phyloP scores from a whole-genome alignment of 1,140 invertebrate species.

The Zaprionus camerounensis region DNA sequence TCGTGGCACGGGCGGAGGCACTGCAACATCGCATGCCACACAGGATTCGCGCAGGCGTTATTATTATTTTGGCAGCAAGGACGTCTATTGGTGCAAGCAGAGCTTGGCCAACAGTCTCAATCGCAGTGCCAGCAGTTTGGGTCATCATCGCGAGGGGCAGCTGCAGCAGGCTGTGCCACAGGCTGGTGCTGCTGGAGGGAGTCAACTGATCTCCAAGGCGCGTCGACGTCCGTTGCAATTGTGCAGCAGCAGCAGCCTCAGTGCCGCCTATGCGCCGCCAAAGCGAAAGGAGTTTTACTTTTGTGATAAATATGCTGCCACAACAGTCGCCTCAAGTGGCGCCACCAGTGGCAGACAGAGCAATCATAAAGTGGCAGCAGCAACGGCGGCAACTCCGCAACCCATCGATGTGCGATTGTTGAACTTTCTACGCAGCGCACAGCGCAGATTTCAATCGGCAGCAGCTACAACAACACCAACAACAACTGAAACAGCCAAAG shows the following conservation, averaged over 20 bases:
- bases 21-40: not conserved
- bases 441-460: slow-evolving; percentile 64
- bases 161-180: slow-evolving; percentile 7
- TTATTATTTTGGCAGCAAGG: slow-evolving; percentile 76
- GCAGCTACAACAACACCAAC: slow-evolving; percentile 30
- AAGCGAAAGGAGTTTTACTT: slow-evolving; percentile 76
- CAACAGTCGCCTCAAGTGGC: not conserved
- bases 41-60: slow-evolving; percentile 65
- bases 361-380: slow-evolving; percentile 8
- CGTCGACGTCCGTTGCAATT: slow-evolving; percentile 63
- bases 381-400: slow-evolving; percentile 17
- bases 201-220: slow-evolving; percentile 58
- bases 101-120: slow-evolving; percentile 64
- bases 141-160: slow-evolving; percentile 59
- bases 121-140: slow-evolving; percentile 64
- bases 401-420: slow-evolving; percentile 67
- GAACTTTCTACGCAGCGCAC: slow-evolving; percentile 68
- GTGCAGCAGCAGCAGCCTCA: slow-evolving; percentile 72
- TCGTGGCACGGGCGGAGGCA: slow-evolving; percentile 27
- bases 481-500: slow-evolving; percentile 46
- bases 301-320: slow-evolving; percentile 70
- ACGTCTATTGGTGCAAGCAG: slow-evolving; percentile 81
- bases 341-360: not conserved
- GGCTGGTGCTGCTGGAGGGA: slow-evolving; percentile 8
- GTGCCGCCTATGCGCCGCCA: slow-evolving; percentile 67